Evolutionary conservation across 2,888 invertebrate genomes (phyloP).

Genomic region (Drosophila helvetica): DNA sequence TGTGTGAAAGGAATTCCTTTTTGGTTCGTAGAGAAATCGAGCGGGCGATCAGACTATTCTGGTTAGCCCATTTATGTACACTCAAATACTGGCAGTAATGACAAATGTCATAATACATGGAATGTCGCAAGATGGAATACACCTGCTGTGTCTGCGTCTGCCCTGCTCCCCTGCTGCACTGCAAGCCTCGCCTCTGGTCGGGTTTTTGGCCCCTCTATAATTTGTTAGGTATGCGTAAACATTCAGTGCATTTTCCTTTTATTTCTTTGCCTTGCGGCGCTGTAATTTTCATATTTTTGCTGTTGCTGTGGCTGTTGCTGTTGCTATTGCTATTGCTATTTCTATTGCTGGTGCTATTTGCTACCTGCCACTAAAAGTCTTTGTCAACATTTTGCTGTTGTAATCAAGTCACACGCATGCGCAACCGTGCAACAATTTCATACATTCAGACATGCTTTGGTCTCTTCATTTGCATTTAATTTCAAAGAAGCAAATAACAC

Average conservation of each 20-base stretch:
- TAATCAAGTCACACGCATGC: slow-evolving; percentile 65
- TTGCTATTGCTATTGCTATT: not conserved
- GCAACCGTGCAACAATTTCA: slow-evolving; percentile 49
- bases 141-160: not conserved
- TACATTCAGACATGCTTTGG: slow-evolving; percentile 34
- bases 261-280: slow-evolving; percentile 32
- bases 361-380: slow-evolving; percentile 43
- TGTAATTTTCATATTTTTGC: slow-evolving; percentile 35
- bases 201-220: slow-evolving; percentile 30
- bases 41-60: no score
- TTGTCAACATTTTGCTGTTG: slow-evolving; percentile 57
- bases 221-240: slow-evolving; percentile 43
- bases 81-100: not conserved
- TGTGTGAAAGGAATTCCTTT: no score
- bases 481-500: slow-evolving; percentile 36
- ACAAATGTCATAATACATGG: slow-evolving; percentile 36
- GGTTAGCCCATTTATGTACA: no score
- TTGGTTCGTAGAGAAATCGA: no score
- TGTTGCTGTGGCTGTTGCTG: slow-evolving; percentile 19
- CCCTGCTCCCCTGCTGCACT: not conserved
- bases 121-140: slow-evolving; percentile 26
- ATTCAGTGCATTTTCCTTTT: slow-evolving; percentile 59
- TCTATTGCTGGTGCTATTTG: slow-evolving; percentile 23
- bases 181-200: slow-evolving; percentile 2
- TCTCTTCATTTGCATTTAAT: slow-evolving; percentile 68